phyloP scores from a whole-genome alignment of 2,888 invertebrate genomes.

The Mellilla xanthometata region DNA sequence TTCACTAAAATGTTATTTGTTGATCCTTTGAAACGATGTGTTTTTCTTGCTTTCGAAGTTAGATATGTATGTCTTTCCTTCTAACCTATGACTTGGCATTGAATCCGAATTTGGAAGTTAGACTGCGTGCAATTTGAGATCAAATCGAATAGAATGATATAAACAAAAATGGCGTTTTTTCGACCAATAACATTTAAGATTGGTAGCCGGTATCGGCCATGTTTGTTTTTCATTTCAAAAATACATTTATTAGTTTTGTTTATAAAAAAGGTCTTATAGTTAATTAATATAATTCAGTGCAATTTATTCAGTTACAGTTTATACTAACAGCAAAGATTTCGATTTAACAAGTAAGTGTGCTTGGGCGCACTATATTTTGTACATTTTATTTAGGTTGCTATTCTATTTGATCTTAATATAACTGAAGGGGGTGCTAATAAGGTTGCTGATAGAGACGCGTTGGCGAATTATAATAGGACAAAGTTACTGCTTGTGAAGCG shows the following conservation, averaged over 20 bases:
- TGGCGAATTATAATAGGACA: slow-evolving; percentile 10
- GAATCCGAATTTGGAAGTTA: slow-evolving; percentile 13
- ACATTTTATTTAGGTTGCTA: no score
- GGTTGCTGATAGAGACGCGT: slow-evolving; percentile 31
- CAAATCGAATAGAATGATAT: background rate
- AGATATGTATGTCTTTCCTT: background rate
- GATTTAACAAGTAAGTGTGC: no score
- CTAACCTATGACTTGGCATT: background rate
- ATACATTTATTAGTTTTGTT: no score
- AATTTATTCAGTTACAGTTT: no score
- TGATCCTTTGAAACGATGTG: background rate
- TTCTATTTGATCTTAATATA: slow-evolving; percentile 9
- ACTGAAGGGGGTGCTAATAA: slow-evolving; percentile 13
- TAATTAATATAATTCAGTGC: no score
- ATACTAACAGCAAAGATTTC: no score
- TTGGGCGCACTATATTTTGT: no score
- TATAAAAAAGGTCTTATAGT: no score
- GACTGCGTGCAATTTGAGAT: no score
- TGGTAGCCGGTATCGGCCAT: no score
- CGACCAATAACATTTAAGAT: no score
- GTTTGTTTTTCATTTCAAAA: no score
- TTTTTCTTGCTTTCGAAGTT: background rate
- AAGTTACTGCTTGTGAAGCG: slow-evolving; percentile 1
- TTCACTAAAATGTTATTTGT: background rate
- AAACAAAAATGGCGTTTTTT: background rate